Conservation (phyloP, 2,888 invertebrate genomes). For the Acholoe squamosa region DNA sequence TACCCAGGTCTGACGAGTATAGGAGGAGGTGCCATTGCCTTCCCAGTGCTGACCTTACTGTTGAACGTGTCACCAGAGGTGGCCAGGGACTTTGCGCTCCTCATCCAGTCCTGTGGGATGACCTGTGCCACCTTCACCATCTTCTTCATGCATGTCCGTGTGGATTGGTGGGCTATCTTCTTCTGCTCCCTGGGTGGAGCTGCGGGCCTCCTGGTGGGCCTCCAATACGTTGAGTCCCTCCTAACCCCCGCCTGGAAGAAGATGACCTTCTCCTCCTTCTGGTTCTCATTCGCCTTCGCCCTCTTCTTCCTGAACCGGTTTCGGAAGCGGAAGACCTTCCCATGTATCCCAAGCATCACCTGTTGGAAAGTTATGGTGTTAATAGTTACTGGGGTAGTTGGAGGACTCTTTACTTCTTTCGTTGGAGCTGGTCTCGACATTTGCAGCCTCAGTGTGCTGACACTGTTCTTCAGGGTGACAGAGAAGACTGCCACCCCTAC, state of each 20-base stretch:
- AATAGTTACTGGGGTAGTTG: constrained; percentile 77
- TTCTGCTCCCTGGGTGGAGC: constrained; percentile 73
- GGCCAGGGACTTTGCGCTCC: constrained; percentile 60
- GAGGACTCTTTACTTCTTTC: constrained; percentile 78
- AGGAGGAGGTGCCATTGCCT: constrained; percentile 62
- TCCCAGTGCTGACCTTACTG: constrained; percentile 60
- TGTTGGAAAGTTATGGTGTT: constrained; percentile 74
- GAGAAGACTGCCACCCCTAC: constrained; percentile 80
- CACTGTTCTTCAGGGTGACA: constrained; percentile 68
- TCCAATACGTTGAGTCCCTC: constrained; percentile 73
- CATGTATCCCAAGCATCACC: constrained; percentile 69
- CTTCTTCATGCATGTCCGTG: constrained; percentile 58
- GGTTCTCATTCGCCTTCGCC: constrained; percentile 79
- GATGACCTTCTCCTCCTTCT: constrained; percentile 80
- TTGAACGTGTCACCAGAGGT: constrained; percentile 34
- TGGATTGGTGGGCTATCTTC: constrained; percentile 70
- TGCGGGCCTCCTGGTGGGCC: constrained; percentile 77
- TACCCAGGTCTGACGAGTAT: constrained; percentile 57
- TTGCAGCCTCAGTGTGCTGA: constrained; percentile 74
- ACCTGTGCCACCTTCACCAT: constrained; percentile 58
- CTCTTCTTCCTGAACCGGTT: constrained; percentile 77
- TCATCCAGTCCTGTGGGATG: constrained; percentile 64
- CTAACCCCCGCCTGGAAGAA: constrained; percentile 77
- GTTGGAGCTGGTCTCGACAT: constrained; percentile 79
- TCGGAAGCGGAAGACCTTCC: constrained; percentile 72